These are phyloP conservation scores for Orussus abietinus DNA, from an alignment of 1,140 invertebrate species.

Conservation along the genomic window DNA sequence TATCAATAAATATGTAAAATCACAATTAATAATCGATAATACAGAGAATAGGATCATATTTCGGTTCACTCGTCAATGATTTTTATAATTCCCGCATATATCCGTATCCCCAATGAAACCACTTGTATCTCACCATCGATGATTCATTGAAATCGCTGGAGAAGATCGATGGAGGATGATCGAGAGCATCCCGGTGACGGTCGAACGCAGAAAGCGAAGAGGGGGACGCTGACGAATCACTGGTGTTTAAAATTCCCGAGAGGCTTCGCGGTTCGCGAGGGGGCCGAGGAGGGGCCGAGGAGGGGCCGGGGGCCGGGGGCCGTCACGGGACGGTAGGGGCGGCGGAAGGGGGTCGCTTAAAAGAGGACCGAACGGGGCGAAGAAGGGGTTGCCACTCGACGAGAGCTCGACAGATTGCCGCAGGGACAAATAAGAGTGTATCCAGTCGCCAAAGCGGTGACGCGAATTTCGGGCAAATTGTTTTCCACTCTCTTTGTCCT, in stretches of 20 bases:
- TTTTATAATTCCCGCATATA: no score
- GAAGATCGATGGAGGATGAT: no score
- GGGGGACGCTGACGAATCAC: slow-evolving; percentile 34
- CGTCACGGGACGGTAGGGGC: slow-evolving; percentile 4
- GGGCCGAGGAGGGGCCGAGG: slow-evolving; percentile 10
- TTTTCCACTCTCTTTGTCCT: slow-evolving; percentile 10
- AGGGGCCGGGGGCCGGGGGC: slow-evolving; percentile 4
- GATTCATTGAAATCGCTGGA: no score
- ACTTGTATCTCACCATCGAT: no score
- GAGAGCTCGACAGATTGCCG: slow-evolving; percentile 10
- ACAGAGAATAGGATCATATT: no score
- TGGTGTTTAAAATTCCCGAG: slow-evolving; percentile 47
- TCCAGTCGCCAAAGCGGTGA: slow-evolving; percentile 11
- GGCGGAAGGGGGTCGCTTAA: slow-evolving; percentile 9
- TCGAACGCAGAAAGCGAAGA: no score
- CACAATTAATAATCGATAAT: no score
- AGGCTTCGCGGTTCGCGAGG: slow-evolving; percentile 27
- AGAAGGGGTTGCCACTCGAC: slow-evolving; percentile 18
- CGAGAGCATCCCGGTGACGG: no score
- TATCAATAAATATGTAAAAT: no score
- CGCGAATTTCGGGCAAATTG: slow-evolving; percentile 12
- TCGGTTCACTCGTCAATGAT: no score
- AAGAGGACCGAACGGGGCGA: slow-evolving; percentile 8
- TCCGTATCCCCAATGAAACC: no score
- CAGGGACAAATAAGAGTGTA: slow-evolving; percentile 12